These are phyloP conservation scores for Siniperca obscura DNA, from an alignment of 2,797 vertebrate genomes.

Conservation along the genomic window DNA sequence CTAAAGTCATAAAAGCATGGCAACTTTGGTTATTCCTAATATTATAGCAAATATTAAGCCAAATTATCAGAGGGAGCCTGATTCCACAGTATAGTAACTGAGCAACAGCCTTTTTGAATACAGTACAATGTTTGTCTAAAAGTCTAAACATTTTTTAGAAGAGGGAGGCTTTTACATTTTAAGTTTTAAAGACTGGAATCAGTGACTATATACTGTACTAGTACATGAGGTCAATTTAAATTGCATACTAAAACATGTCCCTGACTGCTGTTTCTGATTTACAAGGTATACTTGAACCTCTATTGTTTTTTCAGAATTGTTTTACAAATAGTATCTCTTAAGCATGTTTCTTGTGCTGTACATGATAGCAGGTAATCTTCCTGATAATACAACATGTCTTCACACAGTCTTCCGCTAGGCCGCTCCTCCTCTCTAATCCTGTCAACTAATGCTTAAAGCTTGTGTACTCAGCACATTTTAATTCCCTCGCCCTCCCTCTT, in stretches of 20 bases:
- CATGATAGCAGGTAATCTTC: conserved; percentile 44
- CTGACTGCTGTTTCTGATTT: conserved; percentile 1
- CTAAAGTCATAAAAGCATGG: background rate
- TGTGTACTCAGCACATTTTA: conserved; percentile 82
- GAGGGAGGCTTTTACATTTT: background rate
- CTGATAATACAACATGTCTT: conserved; percentile 63
- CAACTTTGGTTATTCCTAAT: background rate
- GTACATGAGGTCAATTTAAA: background rate
- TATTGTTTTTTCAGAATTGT: background rate
- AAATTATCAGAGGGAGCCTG: background rate
- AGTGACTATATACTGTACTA: background rate
- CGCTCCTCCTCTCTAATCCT: conserved; percentile 75
- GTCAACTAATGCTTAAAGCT: conserved; percentile 76
- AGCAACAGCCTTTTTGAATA: background rate
- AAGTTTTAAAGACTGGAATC: background rate
- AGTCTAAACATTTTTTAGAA: background rate
- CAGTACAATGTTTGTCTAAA: background rate
- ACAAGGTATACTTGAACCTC: background rate
- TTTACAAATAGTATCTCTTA: conserved; percentile 1
- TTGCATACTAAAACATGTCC: background rate
- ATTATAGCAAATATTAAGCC: background rate
- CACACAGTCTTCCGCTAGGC: conserved; percentile 39
- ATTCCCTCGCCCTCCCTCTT: conserved; percentile 63
- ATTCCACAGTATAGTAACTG: background rate
- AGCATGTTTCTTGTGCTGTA: conserved; percentile 7